These are phyloP conservation scores for Columbina picui DNA, from an alignment of 2,113 vertebrate species.

Conservation along the genomic window DNA sequence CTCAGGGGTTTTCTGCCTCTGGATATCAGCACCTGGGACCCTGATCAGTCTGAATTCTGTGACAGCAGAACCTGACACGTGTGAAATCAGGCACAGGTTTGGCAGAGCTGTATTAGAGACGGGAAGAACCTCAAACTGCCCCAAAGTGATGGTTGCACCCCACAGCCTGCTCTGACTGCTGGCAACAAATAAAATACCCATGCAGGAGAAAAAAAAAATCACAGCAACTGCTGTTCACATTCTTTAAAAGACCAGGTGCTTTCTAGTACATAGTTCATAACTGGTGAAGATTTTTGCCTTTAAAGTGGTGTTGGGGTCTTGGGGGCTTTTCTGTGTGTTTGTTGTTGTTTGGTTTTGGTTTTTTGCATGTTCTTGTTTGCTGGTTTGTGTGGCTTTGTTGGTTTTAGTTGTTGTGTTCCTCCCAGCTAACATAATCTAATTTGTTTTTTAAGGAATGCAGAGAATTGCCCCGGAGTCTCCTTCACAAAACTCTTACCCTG, in stretches of 20 bases:
- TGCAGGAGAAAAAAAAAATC: neutral
- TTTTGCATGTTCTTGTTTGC: neutral
- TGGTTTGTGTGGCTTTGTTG: too few relatives aligned
- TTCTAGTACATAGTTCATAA: neutral
- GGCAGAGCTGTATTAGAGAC: neutral
- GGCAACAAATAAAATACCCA: neutral
- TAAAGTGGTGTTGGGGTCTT: rapidly evolving
- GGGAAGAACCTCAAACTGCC: neutral
- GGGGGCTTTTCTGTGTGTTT: neutral
- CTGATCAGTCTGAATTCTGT: neutral
- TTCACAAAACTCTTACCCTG: slow-evolving; percentile 61
- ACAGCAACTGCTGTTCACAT: neutral
- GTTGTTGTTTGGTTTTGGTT: neutral
- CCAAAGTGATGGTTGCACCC: neutral
- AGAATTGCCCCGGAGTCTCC: slow-evolving; percentile 26
- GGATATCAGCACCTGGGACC: neutral
- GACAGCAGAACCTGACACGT: neutral
- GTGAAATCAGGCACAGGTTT: neutral
- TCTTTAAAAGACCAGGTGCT: neutral
- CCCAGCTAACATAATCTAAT: neutral
- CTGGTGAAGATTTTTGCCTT: neutral
- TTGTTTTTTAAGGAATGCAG: slow-evolving; percentile 28
- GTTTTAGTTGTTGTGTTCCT: neutral
- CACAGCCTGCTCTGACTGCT: neutral
- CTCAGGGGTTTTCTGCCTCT: neutral